phyloP scores from a whole-genome alignment of 2,888 invertebrate species.

The Callosobruchus maculatus region DNA sequence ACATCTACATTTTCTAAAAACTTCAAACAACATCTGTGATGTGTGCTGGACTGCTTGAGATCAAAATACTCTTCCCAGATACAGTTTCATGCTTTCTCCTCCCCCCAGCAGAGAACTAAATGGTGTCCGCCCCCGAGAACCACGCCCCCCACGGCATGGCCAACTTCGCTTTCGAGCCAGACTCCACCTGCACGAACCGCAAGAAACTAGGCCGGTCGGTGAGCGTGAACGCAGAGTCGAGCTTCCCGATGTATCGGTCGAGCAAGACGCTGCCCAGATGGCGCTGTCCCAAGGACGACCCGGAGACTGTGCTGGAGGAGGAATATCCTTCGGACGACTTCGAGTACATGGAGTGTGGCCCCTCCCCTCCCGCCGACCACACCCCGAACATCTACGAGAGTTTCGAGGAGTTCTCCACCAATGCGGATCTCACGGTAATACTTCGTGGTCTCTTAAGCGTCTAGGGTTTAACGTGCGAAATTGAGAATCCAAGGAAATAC shows the following conservation, averaged over 20 bases:
- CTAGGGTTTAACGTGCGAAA: too few species aligned
- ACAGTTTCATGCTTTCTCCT: not conserved
- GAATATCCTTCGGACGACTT: constrained; percentile 68
- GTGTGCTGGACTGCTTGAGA: not conserved
- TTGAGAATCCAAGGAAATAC: too few species aligned
- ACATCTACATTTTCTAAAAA: too few species aligned
- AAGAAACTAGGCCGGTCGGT: constrained; percentile 47
- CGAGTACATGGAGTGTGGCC: constrained; percentile 76
- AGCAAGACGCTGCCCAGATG: constrained; percentile 34
- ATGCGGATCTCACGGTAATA: constrained; percentile 55
- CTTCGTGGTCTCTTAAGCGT: too few species aligned
- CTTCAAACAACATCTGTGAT: not conserved
- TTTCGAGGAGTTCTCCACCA: constrained; percentile 64
- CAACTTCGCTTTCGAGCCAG: constrained; percentile 46
- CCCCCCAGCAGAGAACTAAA: constrained; percentile 27
- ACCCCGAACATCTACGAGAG: constrained; percentile 79
- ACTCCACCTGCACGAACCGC: not conserved
- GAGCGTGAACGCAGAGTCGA: constrained; percentile 47
- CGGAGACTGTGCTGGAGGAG: constrained; percentile 57
- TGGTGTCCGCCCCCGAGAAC: constrained; percentile 40
- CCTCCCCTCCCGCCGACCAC: constrained; percentile 76
- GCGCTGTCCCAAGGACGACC: constrained; percentile 38
- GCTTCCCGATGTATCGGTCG: constrained; percentile 43
- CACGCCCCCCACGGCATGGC: constrained; percentile 41
- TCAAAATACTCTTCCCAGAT: not conserved